Evolutionary conservation across 2,113 vertebrate species (phyloP).

Genomic region (Oryctolagus cuniculus): mOryCun1.1 NC_091433.1:63153501-63154000

Average conservation of each 20-base stretch:
- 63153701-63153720: neutral
- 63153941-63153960: neutral
- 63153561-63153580: neutral
- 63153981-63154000: too few relatives aligned
- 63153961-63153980: too few relatives aligned
- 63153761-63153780: fast-evolving
- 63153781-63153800: neutral
- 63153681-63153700: neutral
- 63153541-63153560: neutral
- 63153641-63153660: neutral
- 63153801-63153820: neutral
- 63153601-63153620: neutral
- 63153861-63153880: neutral
- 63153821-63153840: neutral
- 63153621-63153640: neutral
- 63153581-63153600: neutral
- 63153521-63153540: neutral
- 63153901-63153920: neutral
- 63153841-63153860: neutral
- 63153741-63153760: fast-evolving
- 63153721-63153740: neutral
- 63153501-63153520: neutral
- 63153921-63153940: neutral
- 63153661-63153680: neutral
- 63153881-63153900: neutral